Percentiles rank a stretch among this genome's conserved stretches.
Evolutionary conservation across 2,113 vertebrate species (phyloP).

Genomic region (Bos javanicus): DNA sequence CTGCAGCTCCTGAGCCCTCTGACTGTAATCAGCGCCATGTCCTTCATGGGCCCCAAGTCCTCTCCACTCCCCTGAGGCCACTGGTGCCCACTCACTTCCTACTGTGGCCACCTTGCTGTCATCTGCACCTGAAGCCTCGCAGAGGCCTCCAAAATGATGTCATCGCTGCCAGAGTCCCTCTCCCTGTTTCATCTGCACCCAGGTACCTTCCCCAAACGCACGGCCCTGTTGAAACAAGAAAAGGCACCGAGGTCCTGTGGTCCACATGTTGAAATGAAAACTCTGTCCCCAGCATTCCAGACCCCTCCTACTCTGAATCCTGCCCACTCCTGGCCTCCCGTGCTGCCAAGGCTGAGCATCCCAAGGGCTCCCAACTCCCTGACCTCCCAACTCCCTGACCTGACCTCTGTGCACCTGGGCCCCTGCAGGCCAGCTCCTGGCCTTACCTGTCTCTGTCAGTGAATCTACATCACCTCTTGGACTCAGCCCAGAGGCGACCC

Average conservation of each 20-base stretch:
- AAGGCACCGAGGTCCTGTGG: neutral
- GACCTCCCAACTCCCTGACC: fast-evolving
- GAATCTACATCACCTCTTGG: neutral
- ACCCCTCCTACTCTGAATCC: neutral
- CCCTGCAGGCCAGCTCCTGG: fast-evolving
- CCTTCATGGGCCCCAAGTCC: neutral
- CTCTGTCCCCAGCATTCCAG: neutral
- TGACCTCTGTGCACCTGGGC: fast-evolving
- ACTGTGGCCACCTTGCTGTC: neutral
- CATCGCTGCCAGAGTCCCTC: neutral
- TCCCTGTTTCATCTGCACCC: neutral
- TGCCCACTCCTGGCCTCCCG: neutral
- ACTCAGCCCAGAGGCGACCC: neutral
- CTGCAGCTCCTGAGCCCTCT: neutral
- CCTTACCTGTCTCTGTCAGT: neutral
- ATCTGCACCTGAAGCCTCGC: neutral
- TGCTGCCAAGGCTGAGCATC: neutral
- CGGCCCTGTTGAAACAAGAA: neutral
- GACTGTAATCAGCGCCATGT: neutral
- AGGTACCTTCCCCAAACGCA: neutral
- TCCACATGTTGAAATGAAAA: fast-evolving
- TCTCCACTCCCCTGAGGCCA: neutral
- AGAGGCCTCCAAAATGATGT: neutral
- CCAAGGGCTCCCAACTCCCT: no score
- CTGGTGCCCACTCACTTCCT: no score